A percentile compares a stretch with the other conserved stretches of the same genome.
phyloP scores from a whole-genome alignment of 2,888 invertebrate species.

The Metellina segmentata region DNA sequence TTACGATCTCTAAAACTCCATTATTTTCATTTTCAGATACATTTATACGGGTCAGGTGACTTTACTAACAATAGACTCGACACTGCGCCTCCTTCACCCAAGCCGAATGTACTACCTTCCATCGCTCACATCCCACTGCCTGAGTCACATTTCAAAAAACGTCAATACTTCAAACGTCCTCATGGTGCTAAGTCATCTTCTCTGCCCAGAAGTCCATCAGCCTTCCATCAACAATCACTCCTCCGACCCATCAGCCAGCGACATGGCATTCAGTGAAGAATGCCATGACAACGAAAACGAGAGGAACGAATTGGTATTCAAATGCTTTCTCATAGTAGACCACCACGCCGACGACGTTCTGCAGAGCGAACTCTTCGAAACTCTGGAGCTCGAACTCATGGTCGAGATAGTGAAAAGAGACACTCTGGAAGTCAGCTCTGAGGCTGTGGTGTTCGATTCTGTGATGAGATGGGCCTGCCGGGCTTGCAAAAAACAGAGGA shows the following conservation, averaged over 20 bases:
- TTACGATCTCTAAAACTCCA: not conserved
- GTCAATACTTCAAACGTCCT: slow-evolving; percentile 65
- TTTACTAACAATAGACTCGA: slow-evolving; percentile 85
- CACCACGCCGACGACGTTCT: slow-evolving; percentile 84
- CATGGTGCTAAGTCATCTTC: slow-evolving; percentile 65
- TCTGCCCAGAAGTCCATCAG: slow-evolving; percentile 51
- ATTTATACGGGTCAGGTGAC: slow-evolving; percentile 85
- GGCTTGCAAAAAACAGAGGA: slow-evolving; percentile 83
- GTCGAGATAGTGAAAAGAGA: slow-evolving; percentile 86
- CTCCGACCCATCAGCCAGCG: not conserved
- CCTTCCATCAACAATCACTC: not conserved
- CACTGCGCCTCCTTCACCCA: slow-evolving; percentile 87
- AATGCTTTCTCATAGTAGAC: slow-evolving; percentile 86
- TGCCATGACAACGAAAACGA: slow-evolving; percentile 78
- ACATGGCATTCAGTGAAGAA: not conserved
- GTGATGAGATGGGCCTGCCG: slow-evolving; percentile 85
- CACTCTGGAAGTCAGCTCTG: slow-evolving; percentile 85
- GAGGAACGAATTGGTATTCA: slow-evolving; percentile 86
- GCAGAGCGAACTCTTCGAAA: slow-evolving; percentile 83
- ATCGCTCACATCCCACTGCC: slow-evolving; percentile 86
- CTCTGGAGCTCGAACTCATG: slow-evolving; percentile 86
- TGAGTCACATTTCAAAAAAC: slow-evolving; percentile 82
- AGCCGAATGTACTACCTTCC: slow-evolving; percentile 88
- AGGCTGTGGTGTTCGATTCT: slow-evolving; percentile 84
- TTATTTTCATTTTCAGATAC: slow-evolving; percentile 82